These are phyloP conservation scores for Muntiacus reevesi DNA, from an alignment of 2,113 vertebrate genomes.

Conservation along the genomic window DNA sequence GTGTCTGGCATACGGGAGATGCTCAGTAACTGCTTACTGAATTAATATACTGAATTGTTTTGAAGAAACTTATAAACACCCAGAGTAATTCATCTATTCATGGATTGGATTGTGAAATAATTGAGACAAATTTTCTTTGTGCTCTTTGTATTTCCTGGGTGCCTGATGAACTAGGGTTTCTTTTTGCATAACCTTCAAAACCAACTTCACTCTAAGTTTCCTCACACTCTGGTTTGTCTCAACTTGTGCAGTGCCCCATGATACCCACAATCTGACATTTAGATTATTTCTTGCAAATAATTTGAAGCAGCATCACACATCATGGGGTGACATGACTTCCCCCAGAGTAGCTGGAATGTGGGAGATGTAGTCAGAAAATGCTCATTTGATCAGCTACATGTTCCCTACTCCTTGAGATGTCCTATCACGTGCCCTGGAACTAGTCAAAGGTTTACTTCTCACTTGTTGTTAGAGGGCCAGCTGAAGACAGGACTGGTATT, in stretches of 20 bases:
- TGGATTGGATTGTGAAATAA: not conserved
- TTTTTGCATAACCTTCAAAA: not conserved
- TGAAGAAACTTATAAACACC: not conserved
- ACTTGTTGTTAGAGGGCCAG: not conserved
- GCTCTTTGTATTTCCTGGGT: not conserved
- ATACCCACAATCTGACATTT: constrained; percentile 58
- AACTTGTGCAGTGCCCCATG: constrained; percentile 50
- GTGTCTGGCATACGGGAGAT: not conserved
- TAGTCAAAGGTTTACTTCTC: not conserved
- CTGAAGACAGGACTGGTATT: not conserved
- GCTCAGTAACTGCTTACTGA: not conserved
- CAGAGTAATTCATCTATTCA: not conserved
- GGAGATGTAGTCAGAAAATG: constrained; percentile 7
- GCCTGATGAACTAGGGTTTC: not conserved
- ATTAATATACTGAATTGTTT: not conserved
- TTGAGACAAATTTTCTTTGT: not conserved
- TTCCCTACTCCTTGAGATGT: not conserved
- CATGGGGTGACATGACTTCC: constrained; percentile 37
- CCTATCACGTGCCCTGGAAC: not conserved
- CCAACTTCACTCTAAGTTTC: constrained; percentile 9
- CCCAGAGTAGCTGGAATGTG: constrained; percentile 9
- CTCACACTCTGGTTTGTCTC: constrained; percentile 61
- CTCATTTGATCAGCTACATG: not conserved
- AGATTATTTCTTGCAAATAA: constrained; percentile 68
- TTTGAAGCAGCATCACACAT: constrained; percentile 25